A percentile compares a stretch with the other conserved stretches of the same genome.
phyloP scores from a whole-genome alignment of 2,888 invertebrate genomes.

The Eurois occulta region DNA sequence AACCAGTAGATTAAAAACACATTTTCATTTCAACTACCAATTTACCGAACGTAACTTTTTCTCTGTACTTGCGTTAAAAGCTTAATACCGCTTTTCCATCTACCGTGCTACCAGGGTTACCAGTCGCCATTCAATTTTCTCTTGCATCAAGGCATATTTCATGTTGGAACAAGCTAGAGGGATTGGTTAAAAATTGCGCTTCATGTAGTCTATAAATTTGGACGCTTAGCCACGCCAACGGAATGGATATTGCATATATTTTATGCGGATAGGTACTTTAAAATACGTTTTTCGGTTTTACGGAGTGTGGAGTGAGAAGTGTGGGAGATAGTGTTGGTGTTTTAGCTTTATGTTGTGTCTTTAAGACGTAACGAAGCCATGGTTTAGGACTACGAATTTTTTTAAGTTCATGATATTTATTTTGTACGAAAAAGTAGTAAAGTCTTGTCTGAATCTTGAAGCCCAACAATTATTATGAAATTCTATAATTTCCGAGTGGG shows the following conservation, averaged over 20 bases:
- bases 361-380: not conserved
- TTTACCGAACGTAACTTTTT: conserved; percentile 53
- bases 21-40: conserved; percentile 51
- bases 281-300: conserved; percentile 60
- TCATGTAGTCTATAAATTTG: conserved; percentile 83
- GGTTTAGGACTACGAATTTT: not conserved
- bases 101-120: conserved; percentile 18
- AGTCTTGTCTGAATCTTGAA: not conserved
- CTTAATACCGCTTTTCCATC: conserved; percentile 63
- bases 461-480: not conserved
- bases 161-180: conserved; percentile 77
- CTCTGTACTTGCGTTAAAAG: conserved; percentile 48
- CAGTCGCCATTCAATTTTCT: conserved; percentile 68
- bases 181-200: conserved; percentile 85
- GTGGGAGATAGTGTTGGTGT: not conserved
- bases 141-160: conserved; percentile 68
- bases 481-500: not conserved
- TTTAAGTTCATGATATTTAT: not conserved
- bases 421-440: not conserved
- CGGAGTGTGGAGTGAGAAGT: conserved; percentile 15
- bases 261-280: conserved; percentile 54
- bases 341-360: not conserved
- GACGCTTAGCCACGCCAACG: conserved; percentile 67
- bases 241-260: conserved; percentile 68
- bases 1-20: conserved; percentile 52